Base-by-base conservation (phyloP, 2,113 vertebrate genomes). In the Pygoscelis antarcticus region DNA sequence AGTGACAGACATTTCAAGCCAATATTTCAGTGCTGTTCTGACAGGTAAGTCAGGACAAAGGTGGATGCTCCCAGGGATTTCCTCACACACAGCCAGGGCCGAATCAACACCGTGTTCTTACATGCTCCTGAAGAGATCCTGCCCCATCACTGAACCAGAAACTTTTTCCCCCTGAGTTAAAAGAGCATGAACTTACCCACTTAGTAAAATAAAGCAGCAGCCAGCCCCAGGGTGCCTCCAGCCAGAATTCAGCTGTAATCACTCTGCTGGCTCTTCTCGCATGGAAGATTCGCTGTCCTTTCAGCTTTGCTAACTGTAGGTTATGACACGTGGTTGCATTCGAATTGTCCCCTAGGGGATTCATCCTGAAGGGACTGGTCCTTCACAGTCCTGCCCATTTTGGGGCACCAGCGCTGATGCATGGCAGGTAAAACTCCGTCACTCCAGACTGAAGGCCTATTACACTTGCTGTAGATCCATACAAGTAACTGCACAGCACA, bases 381-480 rank as follows among this genome's bases (percentile, higher is more conserved):
- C 52, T 90, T 69, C 61, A n/a, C 16, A 47, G 54, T 60, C 22
- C 78, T 69, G 40, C 46, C 42, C 5, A 1, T 62, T 65, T 83
- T 11, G 8, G 30, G 16, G 7, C 27, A 51, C 16, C 13, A 49
- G 30, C 0, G 0, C 20, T n/a, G 18, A 15, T 13, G 6, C 7
- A 21, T 2, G 5, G 32, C 38, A 17, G 27, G 29, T 38, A 62
- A 87, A 93, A 84, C 16, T 38, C 38, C 52, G 7, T 32, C 30
- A 6, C 40, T 82, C 42, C 81, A 44, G 17, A 23, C 78, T 40
- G 47, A 71, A 92, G 47, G n/a, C n/a, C n/a, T 70, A 20, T 26
- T 61, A 32, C 10, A 34, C 17, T 88, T 72, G 12, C 68, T 91
- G n/a, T 82, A 91, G 57, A 79, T 60, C 81, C 38, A 21, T 8